Evolutionary conservation across 2,113 vertebrate species (phyloP), one percentile per base, ranked within the genome.

Genomic region (Caracal caracal): DNA sequence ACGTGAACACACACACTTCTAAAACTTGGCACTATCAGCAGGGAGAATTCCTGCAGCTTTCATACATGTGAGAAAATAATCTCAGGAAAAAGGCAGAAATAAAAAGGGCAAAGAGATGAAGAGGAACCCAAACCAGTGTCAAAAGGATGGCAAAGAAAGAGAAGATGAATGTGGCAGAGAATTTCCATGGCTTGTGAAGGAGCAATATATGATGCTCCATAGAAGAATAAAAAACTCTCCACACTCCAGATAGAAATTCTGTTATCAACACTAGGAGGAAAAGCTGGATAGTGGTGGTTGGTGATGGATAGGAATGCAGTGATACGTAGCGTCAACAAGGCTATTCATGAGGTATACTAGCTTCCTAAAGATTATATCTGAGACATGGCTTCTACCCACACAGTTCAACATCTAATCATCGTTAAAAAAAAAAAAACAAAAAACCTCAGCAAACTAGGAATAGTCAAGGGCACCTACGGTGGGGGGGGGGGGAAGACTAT

Each of bases 81-180:
- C 16, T 68, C 81, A 85, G 33, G 40, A 53, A 56, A 95, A 84
- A 86, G 53, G n/a, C 26, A 90, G 73, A 84, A 82, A 92, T 78
- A 63, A 70, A 56, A 92, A 92, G 82, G 47, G 28, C 47, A 86
- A 92, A 33, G 37, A 53, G 28, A 85, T 95, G 35, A 92, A 94
- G 71, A 95, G 22, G 63, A 93, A 92, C 75, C 47, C 92, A 90
- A 96, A 78, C 11, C 35, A 65, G 16, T 56, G 47, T 84, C 47
- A 90, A 80, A 28, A 95, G 70, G 92, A 90, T 30, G 22, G 90
- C 49, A 96, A 93, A 53, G 70, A 96, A 93, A 63, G 76, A 53
- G 28, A 93, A 65, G 51, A 89, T 90, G 65, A 61, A 83, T 70
- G 49, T 3, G 9, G 81, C 20, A 81, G 37, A 70, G 40, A 78